These are phyloP conservation scores for Rhea americana DNA, from an alignment of 2,113 vertebrate genomes.

Conservation along the genomic window DNA sequence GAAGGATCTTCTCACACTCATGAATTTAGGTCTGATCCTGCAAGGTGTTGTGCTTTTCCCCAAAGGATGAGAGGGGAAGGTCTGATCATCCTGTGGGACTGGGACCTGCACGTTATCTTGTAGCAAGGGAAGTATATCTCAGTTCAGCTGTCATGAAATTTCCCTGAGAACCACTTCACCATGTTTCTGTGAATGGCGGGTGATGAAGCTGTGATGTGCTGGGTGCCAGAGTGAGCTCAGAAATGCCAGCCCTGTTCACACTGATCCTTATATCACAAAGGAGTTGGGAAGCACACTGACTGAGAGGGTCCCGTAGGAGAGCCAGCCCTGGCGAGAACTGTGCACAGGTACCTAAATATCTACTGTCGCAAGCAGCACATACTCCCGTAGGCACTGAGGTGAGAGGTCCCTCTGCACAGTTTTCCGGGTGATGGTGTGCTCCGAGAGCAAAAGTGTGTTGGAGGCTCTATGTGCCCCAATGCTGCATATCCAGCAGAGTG, in stretches of 20 bases:
- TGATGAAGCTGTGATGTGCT: not conserved
- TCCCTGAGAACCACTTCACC: not conserved
- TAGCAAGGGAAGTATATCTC: not conserved
- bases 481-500: fast-evolving
- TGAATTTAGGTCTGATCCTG: not conserved
- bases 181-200: not conserved
- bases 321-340: not conserved
- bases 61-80: not conserved
- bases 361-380: not conserved
- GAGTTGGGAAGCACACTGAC: fast-evolving
- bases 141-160: no score
- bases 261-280: not conserved
- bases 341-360: not conserved
- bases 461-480: fast-evolving
- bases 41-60: not conserved
- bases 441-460: not conserved
- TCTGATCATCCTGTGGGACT: not conserved
- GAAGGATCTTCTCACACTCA: not conserved
- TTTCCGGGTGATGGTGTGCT: not conserved
- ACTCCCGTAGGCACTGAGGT: fast-evolving
- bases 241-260: not conserved
- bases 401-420: not conserved
- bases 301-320: not conserved
- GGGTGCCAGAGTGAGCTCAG: not conserved
- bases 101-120: not conserved